phyloP scores from a whole-genome alignment of 2,888 invertebrate species.

The Spilarctia lutea region DNA sequence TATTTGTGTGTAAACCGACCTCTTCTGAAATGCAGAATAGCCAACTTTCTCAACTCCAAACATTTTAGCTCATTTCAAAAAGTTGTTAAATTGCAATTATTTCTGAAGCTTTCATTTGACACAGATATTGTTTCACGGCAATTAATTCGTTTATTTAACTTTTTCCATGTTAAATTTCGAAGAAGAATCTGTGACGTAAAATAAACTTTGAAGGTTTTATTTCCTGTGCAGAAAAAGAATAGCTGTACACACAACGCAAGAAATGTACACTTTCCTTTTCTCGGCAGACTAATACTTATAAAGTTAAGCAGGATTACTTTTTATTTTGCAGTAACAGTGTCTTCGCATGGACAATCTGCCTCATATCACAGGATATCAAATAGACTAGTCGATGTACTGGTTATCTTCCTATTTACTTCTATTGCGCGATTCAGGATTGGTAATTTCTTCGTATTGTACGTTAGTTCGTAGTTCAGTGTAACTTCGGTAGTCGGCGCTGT shows the following conservation, averaged over 20 bases:
- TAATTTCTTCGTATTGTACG: too few species aligned
- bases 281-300: slow-evolving; percentile 16
- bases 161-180: slow-evolving; percentile 17
- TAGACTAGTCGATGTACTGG: background rate
- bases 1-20: background rate
- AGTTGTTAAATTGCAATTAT: slow-evolving; percentile 30
- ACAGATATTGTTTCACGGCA: slow-evolving; percentile 19
- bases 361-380: slow-evolving; percentile 9
- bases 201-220: background rate
- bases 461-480: too few species aligned
- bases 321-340: slow-evolving; percentile 34
- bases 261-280: background rate
- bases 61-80: slow-evolving; percentile 21
- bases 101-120: slow-evolving; percentile 17
- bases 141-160: slow-evolving; percentile 25
- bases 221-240: slow-evolving; percentile 9
- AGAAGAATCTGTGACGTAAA: background rate
- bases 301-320: slow-evolving; percentile 24
- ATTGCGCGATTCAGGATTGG: too few species aligned
- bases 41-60: slow-evolving; percentile 17
- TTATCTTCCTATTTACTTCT: too few species aligned
- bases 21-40: background rate
- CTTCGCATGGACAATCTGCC: slow-evolving; percentile 17
- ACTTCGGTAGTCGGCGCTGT: too few species aligned
- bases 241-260: background rate